These are phyloP conservation scores for Oryzias celebensis DNA, from an alignment of 2,113 vertebrate genomes.

Conservation along the genomic window DNA sequence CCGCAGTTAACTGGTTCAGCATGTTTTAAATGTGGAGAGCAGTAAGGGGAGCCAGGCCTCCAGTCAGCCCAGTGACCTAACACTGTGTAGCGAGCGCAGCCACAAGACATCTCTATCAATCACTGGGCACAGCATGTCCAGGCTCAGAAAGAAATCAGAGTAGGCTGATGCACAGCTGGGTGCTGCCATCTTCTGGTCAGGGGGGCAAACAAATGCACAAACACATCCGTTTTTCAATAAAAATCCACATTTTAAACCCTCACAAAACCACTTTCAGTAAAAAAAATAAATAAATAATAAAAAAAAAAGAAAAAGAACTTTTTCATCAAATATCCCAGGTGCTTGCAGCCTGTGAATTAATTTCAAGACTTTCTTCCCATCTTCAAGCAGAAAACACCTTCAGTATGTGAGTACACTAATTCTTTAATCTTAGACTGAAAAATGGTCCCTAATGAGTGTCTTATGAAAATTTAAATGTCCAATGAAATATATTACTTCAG, in stretches of 20 bases:
- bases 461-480: conserved; percentile 37
- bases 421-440: conserved; percentile 30
- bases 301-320: conserved; percentile 1
- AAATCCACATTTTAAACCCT: conserved; percentile 7
- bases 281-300: too few species aligned
- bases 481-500: conserved; percentile 37
- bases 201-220: conserved; percentile 8
- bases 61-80: conserved; percentile 59
- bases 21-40: conserved; percentile 41
- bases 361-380: conserved; percentile 3
- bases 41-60: conserved; percentile 31
- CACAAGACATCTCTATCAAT: conserved; percentile 61
- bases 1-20: conserved; percentile 54
- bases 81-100: conserved; percentile 40
- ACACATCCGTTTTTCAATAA: not conserved
- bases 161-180: conserved; percentile 64
- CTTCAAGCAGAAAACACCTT: conserved; percentile 25
- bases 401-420: conserved; percentile 4
- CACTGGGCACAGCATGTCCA: conserved; percentile 40
- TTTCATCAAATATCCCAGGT: conserved; percentile 2
- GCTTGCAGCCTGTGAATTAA: not conserved
- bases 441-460: conserved; percentile 1
- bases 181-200: conserved; percentile 80
- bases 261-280: not conserved
- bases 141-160: conserved; percentile 19